Evolutionary conservation across 2,797 vertebrate species (phyloP).

Genomic region (Tokudaia muenninki): DNA sequence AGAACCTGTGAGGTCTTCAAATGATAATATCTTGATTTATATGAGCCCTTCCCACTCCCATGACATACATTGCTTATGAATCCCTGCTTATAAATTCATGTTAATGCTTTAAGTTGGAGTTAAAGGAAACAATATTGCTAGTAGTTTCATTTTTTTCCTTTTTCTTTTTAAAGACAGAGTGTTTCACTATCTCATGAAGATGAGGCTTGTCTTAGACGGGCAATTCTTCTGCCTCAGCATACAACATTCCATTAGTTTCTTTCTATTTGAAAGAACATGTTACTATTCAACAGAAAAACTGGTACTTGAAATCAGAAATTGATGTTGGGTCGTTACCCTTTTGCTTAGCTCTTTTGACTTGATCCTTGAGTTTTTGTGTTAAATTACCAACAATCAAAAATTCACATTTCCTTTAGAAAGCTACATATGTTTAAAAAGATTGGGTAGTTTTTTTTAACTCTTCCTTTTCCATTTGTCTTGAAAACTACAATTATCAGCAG

Average conservation of each 20-base stretch:
- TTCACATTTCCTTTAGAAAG: slow-evolving; percentile 61
- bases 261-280: slow-evolving; percentile 37
- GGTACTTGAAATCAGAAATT: slow-evolving; percentile 57
- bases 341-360: slow-evolving; percentile 67
- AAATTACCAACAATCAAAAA: slow-evolving; percentile 68
- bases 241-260: background rate
- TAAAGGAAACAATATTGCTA: slow-evolving; percentile 42
- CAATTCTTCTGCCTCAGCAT: background rate
- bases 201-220: background rate
- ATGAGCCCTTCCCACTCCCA: background rate
- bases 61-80: background rate
- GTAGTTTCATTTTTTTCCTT: background rate
- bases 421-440: slow-evolving; percentile 58
- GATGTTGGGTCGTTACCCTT: slow-evolving; percentile 70
- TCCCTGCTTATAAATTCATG: background rate
- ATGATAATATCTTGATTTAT: background rate
- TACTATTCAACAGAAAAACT: background rate
- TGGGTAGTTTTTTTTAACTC: slow-evolving; percentile 36
- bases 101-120: slow-evolving; percentile 23
- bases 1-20: background rate
- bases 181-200: background rate
- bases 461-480: slow-evolving; percentile 69
- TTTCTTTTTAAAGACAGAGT: background rate
- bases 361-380: slow-evolving; percentile 72
- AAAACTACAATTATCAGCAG: slow-evolving; percentile 69